Percentiles rank a stretch among this genome's conserved stretches.
phyloP scores from a whole-genome alignment of 2,888 invertebrate genomes.

The Tholera decimalis region DNA sequence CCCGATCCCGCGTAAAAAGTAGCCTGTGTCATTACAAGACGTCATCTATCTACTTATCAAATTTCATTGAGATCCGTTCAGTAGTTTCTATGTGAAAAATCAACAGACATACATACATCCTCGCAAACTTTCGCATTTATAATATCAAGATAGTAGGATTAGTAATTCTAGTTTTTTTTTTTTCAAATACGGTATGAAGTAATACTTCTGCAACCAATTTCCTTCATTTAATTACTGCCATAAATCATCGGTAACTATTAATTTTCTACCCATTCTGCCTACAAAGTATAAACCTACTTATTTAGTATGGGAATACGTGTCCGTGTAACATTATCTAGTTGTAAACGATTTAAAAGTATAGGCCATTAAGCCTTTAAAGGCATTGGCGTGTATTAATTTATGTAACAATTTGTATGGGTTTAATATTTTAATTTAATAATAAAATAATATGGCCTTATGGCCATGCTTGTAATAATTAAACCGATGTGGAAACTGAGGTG shows the following conservation, averaged over 20 bases:
- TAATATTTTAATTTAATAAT: constrained; percentile 44
- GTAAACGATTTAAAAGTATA: constrained; percentile 46
- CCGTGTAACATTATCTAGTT: constrained; percentile 43
- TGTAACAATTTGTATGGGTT: constrained; percentile 25
- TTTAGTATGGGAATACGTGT: constrained; percentile 41
- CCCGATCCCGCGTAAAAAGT: too few species aligned
- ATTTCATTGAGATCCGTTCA: too few species aligned
- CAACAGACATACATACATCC: too few species aligned
- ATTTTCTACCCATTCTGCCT: constrained; percentile 56
- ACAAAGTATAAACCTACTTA: constrained; percentile 42
- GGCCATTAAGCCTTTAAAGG: constrained; percentile 37
- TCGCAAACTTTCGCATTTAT: too few species aligned
- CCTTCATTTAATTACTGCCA: constrained; percentile 39
- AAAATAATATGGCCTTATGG: constrained; percentile 19
- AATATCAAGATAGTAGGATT: too few species aligned
- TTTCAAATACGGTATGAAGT: constrained; percentile 15
- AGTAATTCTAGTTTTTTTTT: background rate
- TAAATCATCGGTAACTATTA: constrained; percentile 58
- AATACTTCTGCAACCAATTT: constrained; percentile 28
- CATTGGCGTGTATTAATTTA: constrained; percentile 26
- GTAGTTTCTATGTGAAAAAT: too few species aligned
- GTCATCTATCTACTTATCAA: too few species aligned
- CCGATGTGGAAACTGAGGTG: background rate
- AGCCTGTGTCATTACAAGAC: too few species aligned
- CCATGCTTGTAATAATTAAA: background rate